Percentiles rank a stretch among this genome's conserved stretches.
Evolutionary conservation across 2,888 invertebrate species (phyloP).

Genomic region (Deroplatys truncata): DNA sequence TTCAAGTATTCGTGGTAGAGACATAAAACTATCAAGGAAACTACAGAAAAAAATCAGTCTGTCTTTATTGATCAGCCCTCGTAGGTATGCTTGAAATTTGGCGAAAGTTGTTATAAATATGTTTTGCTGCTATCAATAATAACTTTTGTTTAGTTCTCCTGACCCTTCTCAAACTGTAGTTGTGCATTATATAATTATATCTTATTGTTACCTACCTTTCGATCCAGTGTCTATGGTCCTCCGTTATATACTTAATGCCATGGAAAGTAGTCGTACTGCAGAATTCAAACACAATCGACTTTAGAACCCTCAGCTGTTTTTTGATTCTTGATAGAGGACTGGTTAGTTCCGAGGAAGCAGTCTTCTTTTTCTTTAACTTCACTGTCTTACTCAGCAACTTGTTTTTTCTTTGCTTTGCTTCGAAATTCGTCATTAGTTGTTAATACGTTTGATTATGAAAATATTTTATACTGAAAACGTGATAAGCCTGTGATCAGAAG

Average conservation of each 20-base stretch:
- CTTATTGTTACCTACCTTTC: constrained; percentile 19
- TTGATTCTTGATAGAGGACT: not conserved
- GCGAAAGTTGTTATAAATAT: too few relatives aligned
- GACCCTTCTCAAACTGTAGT: too few relatives aligned
- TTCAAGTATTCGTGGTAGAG: too few relatives aligned
- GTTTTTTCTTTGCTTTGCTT: not conserved
- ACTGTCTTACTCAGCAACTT: not conserved
- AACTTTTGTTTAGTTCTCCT: too few relatives aligned
- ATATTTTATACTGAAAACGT: not conserved
- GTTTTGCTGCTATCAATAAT: too few relatives aligned
- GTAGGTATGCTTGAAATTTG: too few relatives aligned
- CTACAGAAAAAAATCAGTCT: too few relatives aligned
- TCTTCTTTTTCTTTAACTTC: not conserved
- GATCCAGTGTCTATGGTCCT: constrained; percentile 26
- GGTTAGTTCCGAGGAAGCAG: not conserved
- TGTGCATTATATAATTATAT: too few relatives aligned
- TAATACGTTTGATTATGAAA: too few relatives aligned
- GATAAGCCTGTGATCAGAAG: not conserved
- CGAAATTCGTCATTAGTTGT: not conserved
- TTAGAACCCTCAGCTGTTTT: not conserved
- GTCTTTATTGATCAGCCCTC: too few relatives aligned
- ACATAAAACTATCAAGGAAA: too few relatives aligned
- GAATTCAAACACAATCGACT: constrained; percentile 12
- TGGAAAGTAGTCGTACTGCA: constrained; percentile 27
- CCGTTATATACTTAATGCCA: constrained; percentile 28